Evolutionary conservation across 2,888 invertebrate species (phyloP).

Genomic region (Cheilosia grossa): DNA sequence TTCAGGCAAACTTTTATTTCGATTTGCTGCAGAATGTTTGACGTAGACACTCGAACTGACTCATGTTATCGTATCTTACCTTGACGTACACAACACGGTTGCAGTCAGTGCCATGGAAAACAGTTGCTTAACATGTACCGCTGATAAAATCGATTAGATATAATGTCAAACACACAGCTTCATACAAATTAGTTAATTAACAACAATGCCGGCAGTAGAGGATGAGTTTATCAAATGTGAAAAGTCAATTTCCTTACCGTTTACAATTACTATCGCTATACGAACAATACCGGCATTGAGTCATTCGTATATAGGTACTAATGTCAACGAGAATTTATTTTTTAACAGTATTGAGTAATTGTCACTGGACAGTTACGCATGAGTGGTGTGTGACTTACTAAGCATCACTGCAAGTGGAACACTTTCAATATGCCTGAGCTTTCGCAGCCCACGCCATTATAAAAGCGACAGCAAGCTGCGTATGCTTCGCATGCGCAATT

Average conservation of each 20-base stretch:
- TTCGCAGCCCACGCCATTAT: no score
- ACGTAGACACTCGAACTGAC: conserved; percentile 22
- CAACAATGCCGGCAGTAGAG: background rate
- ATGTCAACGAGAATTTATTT: conserved; percentile 6
- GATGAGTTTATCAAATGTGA: conserved; percentile 7
- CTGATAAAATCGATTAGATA: conserved; percentile 42
- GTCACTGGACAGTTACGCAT: no score
- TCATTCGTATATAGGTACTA: conserved; percentile 2
- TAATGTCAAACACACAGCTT: conserved; percentile 31
- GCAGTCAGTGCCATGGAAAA: background rate
- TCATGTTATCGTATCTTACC: conserved; percentile 30
- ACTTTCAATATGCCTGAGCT: background rate
- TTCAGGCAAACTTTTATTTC: background rate
- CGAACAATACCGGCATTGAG: conserved; percentile 5
- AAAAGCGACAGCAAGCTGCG: background rate
- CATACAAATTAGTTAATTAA: conserved; percentile 45
- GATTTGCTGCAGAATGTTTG: conserved; percentile 1
- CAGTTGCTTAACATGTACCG: background rate
- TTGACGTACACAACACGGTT: conserved; percentile 19
- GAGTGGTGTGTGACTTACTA: background rate
- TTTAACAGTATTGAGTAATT: conserved; percentile 11
- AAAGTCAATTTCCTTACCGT: conserved; percentile 26
- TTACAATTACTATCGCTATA: background rate
- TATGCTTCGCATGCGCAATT: no score
- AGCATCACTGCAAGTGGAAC: background rate